A percentile compares a stretch with the other conserved stretches of the same genome.
Conservation (phyloP, 2,797 vertebrate genomes). For the Fringilla coelebs region DNA sequence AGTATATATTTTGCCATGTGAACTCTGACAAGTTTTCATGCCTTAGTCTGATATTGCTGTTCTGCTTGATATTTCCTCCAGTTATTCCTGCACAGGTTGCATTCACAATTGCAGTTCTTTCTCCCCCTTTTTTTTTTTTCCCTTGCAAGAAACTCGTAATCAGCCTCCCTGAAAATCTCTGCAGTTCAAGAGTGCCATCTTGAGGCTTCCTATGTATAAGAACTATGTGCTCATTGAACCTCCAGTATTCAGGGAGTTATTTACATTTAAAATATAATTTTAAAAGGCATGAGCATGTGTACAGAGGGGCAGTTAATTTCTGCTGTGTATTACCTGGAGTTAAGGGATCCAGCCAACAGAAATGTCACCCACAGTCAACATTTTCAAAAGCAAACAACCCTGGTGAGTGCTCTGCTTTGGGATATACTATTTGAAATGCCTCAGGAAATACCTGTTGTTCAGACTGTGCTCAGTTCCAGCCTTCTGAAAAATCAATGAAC, state of each 20-base stretch:
- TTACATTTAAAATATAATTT: background rate
- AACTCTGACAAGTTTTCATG: background rate
- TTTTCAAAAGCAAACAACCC: background rate
- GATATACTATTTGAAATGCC: background rate
- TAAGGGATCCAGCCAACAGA: background rate
- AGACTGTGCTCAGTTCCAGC: background rate
- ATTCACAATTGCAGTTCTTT: background rate
- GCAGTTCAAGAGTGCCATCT: conserved; percentile 80
- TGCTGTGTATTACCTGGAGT: background rate
- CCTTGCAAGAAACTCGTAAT: background rate
- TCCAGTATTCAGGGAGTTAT: background rate
- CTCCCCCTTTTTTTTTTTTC: background rate
- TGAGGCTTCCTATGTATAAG: conserved; percentile 62
- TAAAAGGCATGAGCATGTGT: background rate
- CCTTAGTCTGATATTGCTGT: background rate
- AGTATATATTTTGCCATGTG: background rate
- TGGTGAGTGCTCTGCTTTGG: background rate
- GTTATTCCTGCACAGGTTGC: conserved; percentile 14
- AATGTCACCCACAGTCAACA: background rate
- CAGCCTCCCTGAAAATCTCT: conserved; percentile 39
- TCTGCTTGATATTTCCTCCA: conserved; percentile 3
- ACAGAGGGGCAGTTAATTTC: background rate
- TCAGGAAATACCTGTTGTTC: background rate
- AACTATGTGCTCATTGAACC: background rate
- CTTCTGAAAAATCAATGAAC: background rate